These are phyloP conservation scores for Saturnia japonica DNA, from an alignment of 2,888 invertebrate genomes.

Conservation along the genomic window DNA sequence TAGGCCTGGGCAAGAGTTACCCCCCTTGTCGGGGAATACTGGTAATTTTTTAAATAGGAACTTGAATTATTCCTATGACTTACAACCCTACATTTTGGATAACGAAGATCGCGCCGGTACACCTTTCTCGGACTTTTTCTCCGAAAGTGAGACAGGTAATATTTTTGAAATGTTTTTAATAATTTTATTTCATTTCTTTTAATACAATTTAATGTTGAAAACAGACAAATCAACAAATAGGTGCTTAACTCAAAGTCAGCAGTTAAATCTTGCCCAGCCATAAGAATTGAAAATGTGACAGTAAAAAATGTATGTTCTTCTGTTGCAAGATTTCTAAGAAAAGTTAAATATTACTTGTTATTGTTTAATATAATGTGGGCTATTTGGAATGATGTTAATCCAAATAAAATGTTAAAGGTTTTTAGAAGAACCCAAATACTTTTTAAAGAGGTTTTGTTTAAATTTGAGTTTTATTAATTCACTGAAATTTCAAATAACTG, in stretches of 20 bases:
- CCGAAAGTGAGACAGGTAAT: slow-evolving; percentile 74
- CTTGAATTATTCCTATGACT: slow-evolving; percentile 61
- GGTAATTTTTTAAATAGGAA: slow-evolving; percentile 63
- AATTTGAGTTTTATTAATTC: not conserved
- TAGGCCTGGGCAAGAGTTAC: slow-evolving; percentile 57
- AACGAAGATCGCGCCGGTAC: slow-evolving; percentile 63
- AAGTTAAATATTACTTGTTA: too few relatives aligned
- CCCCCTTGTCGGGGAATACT: slow-evolving; percentile 62
- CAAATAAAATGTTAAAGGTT: too few relatives aligned
- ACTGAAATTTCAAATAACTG: not conserved
- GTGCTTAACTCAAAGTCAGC: not conserved
- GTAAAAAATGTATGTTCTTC: not conserved
- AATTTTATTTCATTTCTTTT: too few relatives aligned
- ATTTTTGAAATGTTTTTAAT: not conserved
- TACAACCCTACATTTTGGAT: slow-evolving; percentile 52
- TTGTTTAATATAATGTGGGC: not conserved
- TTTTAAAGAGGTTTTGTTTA: too few relatives aligned
- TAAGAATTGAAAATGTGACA: not conserved
- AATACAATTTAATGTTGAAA: too few relatives aligned
- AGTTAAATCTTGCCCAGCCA: not conserved
- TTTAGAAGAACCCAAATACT: too few relatives aligned
- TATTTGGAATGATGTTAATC: too few relatives aligned
- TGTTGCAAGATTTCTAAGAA: too few relatives aligned
- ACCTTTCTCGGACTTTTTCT: slow-evolving; percentile 74
- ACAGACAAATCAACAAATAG: too few relatives aligned